Conservation (phyloP, 2,888 invertebrate species). For the Xylota sylvarum region DNA sequence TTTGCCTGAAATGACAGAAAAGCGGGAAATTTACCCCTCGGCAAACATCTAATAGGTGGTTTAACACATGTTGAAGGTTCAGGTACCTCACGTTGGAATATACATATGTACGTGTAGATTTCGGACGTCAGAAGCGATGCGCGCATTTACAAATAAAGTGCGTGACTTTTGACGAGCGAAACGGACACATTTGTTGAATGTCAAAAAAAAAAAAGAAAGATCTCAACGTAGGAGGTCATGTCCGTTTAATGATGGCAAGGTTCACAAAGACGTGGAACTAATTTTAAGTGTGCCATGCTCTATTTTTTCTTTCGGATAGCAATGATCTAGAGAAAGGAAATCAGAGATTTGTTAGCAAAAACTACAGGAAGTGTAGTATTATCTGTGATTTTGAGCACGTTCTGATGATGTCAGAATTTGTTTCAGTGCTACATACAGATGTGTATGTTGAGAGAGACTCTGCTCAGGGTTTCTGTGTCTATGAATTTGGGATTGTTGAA, state of each 20-base stretch:
- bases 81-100: conserved; percentile 22
- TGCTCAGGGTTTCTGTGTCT: too few species aligned
- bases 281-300: conserved; percentile 32
- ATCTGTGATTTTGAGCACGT: background rate
- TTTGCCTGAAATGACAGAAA: conserved; percentile 32
- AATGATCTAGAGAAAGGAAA: conserved; percentile 6
- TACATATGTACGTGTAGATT: background rate
- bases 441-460: too few species aligned
- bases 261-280: conserved; percentile 43
- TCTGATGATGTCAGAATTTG: background rate
- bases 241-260: conserved; percentile 41
- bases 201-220: conserved; percentile 16
- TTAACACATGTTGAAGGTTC: conserved; percentile 52
- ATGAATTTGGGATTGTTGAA: too few species aligned
- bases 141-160: conserved; percentile 20
- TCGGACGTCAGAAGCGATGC: conserved; percentile 14
- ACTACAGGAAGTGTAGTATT: background rate
- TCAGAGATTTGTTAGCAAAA: background rate
- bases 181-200: conserved; percentile 32
- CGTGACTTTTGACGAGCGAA: conserved; percentile 53
- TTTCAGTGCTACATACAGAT: too few species aligned
- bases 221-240: conserved; percentile 47
- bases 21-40: conserved; percentile 1
- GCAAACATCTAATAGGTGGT: conserved; percentile 17
- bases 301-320: background rate